phyloP scores from a whole-genome alignment of 2,888 invertebrate species.

The Orthosia gothica region DNA sequence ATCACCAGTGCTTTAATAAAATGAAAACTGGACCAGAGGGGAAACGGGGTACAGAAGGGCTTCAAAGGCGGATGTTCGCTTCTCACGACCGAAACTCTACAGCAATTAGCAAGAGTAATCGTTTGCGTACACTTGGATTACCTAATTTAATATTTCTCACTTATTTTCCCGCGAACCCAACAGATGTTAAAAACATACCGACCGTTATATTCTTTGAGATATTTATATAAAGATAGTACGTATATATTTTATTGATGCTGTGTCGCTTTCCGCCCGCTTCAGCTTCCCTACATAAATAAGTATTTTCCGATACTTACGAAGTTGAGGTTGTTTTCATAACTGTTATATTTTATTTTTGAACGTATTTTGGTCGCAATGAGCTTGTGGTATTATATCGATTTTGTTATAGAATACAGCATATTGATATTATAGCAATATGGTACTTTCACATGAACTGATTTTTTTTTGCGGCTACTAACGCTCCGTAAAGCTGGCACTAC shows the following conservation, averaged over 20 bases:
- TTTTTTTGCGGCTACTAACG: background rate
- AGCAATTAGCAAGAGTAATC: conserved; percentile 79
- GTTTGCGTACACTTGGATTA: conserved; percentile 51
- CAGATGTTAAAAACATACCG: conserved; percentile 27
- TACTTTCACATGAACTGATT: background rate
- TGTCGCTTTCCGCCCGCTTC: conserved; percentile 43
- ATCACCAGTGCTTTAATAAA: conserved; percentile 69
- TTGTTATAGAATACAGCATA: background rate
- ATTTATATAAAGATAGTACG: conserved; percentile 11
- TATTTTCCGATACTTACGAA: conserved; percentile 50
- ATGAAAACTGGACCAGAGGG: conserved; percentile 64
- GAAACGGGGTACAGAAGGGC: conserved; percentile 17
- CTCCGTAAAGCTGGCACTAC: background rate
- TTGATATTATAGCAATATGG: background rate
- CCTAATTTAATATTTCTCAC: conserved; percentile 43
- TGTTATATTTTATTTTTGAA: conserved; percentile 27
- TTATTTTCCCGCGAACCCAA: conserved; percentile 25
- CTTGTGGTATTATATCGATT: conserved; percentile 16
- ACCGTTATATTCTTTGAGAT: conserved; percentile 16
- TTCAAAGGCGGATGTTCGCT: conserved; percentile 59
- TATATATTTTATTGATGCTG: conserved; percentile 56
- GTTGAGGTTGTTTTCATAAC: conserved; percentile 27
- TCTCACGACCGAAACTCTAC: conserved; percentile 71
- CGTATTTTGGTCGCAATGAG: background rate
- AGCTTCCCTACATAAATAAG: conserved; percentile 38